A percentile compares a stretch with the other conserved stretches of the same genome.
Conservation (phyloP, 2,113 vertebrate species). For the chimpanzee (Pan troglodytes) region NHGRI_mPanTro3-v2.1_pri NC_072412.2:39704501-39705000, state of each 20-base stretch:
- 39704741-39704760: not conserved
- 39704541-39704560: not conserved
- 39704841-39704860: not conserved
- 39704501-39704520: not conserved
- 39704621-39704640: not conserved
- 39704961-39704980: too few relatives aligned
- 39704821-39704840: not conserved
- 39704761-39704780: not conserved
- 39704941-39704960: too few relatives aligned
- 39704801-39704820: not conserved
- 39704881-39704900: not conserved
- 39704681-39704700: not conserved
- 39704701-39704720: constrained; percentile 5
- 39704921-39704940: too few relatives aligned
- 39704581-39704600: not conserved
- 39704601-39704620: not conserved
- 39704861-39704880: not conserved
- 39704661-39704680: not conserved
- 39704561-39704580: not conserved
- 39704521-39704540: not conserved
- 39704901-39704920: too few relatives aligned
- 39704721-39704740: not conserved
- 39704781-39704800: not conserved
- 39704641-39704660: not conserved
- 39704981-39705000: too few relatives aligned